A percentile compares a stretch with the other conserved stretches of the same genome.
Conservation (phyloP, 2,888 invertebrate species). For the Isotomurus palustris region DNA sequence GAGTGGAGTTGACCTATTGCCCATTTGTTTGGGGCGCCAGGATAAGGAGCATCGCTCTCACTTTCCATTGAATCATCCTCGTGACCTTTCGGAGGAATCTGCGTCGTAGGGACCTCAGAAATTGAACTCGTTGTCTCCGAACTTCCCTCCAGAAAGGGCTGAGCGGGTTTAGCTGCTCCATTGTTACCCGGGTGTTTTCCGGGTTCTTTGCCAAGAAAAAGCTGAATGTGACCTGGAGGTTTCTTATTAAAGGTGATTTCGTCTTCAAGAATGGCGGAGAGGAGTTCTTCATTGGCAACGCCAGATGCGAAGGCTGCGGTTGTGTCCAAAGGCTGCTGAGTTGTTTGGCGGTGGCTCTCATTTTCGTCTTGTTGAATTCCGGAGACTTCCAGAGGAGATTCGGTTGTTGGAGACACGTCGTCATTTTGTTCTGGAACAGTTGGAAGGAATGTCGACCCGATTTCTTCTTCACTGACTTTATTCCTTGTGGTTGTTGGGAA, state of each 20-base stretch:
- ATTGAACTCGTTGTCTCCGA: background rate
- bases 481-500: background rate
- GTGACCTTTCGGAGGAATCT: background rate
- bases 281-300: background rate
- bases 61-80: constrained; percentile 1
- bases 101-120: no score
- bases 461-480: constrained; percentile 8
- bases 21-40: background rate
- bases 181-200: no score
- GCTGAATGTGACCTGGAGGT: no score
- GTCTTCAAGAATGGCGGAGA: no score
- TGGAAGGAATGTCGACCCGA: constrained; percentile 16
- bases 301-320: constrained; percentile 4
- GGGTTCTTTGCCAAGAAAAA: no score
- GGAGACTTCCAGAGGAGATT: background rate
- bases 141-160: background rate
- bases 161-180: background rate
- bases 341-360: no score
- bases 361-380: background rate
- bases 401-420: constrained; percentile 2
- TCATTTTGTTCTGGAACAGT: constrained; percentile 1
- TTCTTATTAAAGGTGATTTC: no score
- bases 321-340: no score
- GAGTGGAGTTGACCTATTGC: background rate
- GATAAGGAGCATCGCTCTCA: background rate